Conservation (phyloP, 2,113 vertebrate species). For the Psephotus haematonotus region DNA sequence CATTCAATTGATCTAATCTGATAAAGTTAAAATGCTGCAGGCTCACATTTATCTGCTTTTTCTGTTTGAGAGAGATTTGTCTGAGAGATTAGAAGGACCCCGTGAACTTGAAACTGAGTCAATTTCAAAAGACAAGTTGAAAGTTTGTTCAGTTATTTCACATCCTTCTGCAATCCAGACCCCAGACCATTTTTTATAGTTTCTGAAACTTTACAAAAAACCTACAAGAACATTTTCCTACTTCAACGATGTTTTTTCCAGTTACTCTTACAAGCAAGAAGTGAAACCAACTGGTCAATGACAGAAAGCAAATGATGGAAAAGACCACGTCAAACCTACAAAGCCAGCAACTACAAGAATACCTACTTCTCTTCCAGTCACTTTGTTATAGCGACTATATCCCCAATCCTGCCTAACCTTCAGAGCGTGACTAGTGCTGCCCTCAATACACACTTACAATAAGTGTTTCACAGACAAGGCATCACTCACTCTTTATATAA, state of each 20-base stretch:
- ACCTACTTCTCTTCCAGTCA: neutral
- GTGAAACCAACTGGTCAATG: neutral
- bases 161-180: neutral
- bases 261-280: neutral
- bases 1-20: constrained; percentile 18
- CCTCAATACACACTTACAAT: accelerated
- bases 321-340: neutral
- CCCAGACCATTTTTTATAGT: neutral
- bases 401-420: neutral
- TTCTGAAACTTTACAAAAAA: neutral
- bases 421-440: neutral
- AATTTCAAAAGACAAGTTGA: constrained; percentile 30
- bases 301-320: constrained; percentile 10
- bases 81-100: constrained; percentile 29
- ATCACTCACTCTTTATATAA: neutral
- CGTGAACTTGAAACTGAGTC: neutral
- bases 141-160: constrained; percentile 22
- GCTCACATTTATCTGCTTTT: constrained; percentile 18
- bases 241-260: neutral
- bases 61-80: constrained; percentile 21
- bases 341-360: neutral
- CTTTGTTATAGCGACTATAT: neutral
- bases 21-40: constrained; percentile 25
- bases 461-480: neutral
- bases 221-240: neutral